Evolutionary conservation across 1,140 invertebrate genomes (phyloP), one percentile per base, ranked within the genome.

Genomic region (Popillia japonica): DNA sequence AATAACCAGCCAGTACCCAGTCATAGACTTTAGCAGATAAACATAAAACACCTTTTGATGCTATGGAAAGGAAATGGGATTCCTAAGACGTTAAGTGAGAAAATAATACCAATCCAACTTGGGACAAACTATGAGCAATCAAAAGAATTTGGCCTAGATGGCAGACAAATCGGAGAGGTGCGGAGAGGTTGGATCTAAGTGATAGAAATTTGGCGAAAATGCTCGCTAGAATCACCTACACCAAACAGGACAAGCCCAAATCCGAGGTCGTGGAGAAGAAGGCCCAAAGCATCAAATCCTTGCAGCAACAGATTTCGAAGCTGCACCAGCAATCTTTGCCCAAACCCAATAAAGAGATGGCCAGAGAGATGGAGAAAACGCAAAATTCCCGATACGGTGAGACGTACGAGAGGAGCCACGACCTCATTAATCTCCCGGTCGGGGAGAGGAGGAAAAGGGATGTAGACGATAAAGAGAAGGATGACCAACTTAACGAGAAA

Each of bases 291-390:
- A 55, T 75, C 41, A 82, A 80, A 77, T 72, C 78, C 0, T 68
- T 85, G 72, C 83, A 86, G 14, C 79, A 81, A 34, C 84, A 86
- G 78, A 82, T 85, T 40, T 81, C 84, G 3, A 83, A 83, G 61
- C 72, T 84, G 9, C 82, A 84, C 77, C 83, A 85, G 42, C 75
- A 80, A 11, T 85, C 80, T 48, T 84, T 81, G 0, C 80, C 82
- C 14, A 82, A 84, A 77, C 72, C 81, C 2, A 85, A n/a, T n/a
- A n/a, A 83, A 74, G 78, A 75, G 59, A 27, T 75, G n/a, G 8
- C 64, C 10, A 22, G 64, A 72, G 22, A 34, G 22, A 2, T 4
- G 2, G 48, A 55, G 22, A 72, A 72, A 22, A 40, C 6, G 7
- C 64, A 72, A 8, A 72, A 11, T 40, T 40, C 6, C 14, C 20